A percentile compares a stretch with the other conserved stretches of the same genome.
Evolutionary conservation across 2,888 invertebrate species (phyloP).

Genomic region (Drosophila sordidapex): DNA sequence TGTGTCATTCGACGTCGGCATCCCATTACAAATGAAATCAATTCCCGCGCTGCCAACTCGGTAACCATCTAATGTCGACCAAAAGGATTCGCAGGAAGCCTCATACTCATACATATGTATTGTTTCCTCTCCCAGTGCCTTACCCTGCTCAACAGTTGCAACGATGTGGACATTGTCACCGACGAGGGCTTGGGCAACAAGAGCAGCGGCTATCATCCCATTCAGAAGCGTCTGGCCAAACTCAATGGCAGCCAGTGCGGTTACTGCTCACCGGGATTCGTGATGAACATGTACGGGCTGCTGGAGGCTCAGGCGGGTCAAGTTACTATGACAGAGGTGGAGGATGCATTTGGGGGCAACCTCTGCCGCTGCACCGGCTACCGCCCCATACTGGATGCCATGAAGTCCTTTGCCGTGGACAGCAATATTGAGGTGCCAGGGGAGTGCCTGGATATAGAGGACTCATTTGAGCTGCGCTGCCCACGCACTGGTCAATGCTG

Average conservation of each 20-base stretch:
- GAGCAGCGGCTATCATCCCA: slow-evolving; percentile 88
- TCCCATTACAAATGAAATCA: slow-evolving; percentile 59
- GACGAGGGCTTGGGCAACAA: slow-evolving; percentile 90
- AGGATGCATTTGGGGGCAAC: slow-evolving; percentile 91
- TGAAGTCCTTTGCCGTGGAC: slow-evolving; percentile 90
- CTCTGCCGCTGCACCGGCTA: slow-evolving; percentile 93
- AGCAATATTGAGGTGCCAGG: slow-evolving; percentile 85
- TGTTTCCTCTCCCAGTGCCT: slow-evolving; percentile 85
- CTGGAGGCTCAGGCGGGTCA: slow-evolving; percentile 85
- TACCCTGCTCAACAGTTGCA: slow-evolving; percentile 88
- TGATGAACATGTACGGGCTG: slow-evolving; percentile 89
- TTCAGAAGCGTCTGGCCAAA: slow-evolving; percentile 88
- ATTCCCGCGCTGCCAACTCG: slow-evolving; percentile 88
- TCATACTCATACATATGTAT: neutral
- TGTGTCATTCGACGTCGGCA: slow-evolving; percentile 84
- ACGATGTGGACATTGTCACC: slow-evolving; percentile 88
- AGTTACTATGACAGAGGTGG: slow-evolving; percentile 88
- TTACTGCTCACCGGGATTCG: slow-evolving; percentile 92
- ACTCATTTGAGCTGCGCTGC: slow-evolving; percentile 70
- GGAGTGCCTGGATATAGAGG: slow-evolving; percentile 85
- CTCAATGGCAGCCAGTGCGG: slow-evolving; percentile 91
- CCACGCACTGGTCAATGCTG: slow-evolving; percentile 80
- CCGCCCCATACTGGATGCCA: slow-evolving; percentile 91
- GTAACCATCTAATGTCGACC: slow-evolving; percentile 19
- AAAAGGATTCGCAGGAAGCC: neutral